These are phyloP conservation scores for Dreissena polymorpha DNA, from an alignment of 1,140 invertebrate genomes.

Conservation along the genomic window DNA sequence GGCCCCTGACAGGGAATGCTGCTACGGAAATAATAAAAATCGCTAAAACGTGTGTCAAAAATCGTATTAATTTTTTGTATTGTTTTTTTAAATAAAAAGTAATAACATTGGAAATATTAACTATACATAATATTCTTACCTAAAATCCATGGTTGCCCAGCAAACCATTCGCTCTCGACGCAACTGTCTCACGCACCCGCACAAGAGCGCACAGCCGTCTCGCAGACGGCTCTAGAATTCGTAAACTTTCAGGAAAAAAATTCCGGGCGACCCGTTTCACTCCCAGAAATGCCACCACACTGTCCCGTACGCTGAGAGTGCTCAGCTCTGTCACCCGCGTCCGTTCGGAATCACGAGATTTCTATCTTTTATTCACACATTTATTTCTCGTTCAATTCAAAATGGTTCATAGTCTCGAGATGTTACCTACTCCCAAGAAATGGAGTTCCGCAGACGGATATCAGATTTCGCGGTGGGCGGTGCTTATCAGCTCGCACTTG, in stretches of 20 bases:
- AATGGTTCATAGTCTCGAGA: slow-evolving; percentile 12
- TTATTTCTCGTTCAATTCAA: slow-evolving; percentile 21
- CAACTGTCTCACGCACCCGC: too few species aligned
- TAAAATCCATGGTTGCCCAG: slow-evolving; percentile 41
- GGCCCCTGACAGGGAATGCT: too few species aligned
- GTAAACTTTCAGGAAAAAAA: background rate
- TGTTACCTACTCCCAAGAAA: slow-evolving; percentile 47
- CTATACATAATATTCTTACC: slow-evolving; percentile 10
- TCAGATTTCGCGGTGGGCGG: slow-evolving; percentile 49
- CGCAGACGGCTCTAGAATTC: background rate
- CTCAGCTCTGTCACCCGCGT: slow-evolving; percentile 29
- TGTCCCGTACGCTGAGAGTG: slow-evolving; percentile 26
- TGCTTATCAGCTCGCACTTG: slow-evolving; percentile 7
- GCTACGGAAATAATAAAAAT: too few species aligned
- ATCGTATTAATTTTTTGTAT: too few species aligned
- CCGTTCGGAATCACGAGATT: slow-evolving; percentile 13
- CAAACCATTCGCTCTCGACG: too few species aligned
- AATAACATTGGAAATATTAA: too few species aligned
- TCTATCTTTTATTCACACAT: slow-evolving; percentile 18
- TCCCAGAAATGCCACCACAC: background rate
- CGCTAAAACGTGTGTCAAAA: too few species aligned
- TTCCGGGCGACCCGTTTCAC: slow-evolving; percentile 3
- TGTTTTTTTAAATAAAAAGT: too few species aligned
- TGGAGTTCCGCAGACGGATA: slow-evolving; percentile 36
- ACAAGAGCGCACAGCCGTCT: slow-evolving; percentile 11